A percentile compares a stretch with the other conserved stretches of the same genome.
Evolutionary conservation across 2,888 invertebrate species (phyloP).

Genomic region (Orthonychiurus folsomi): DNA sequence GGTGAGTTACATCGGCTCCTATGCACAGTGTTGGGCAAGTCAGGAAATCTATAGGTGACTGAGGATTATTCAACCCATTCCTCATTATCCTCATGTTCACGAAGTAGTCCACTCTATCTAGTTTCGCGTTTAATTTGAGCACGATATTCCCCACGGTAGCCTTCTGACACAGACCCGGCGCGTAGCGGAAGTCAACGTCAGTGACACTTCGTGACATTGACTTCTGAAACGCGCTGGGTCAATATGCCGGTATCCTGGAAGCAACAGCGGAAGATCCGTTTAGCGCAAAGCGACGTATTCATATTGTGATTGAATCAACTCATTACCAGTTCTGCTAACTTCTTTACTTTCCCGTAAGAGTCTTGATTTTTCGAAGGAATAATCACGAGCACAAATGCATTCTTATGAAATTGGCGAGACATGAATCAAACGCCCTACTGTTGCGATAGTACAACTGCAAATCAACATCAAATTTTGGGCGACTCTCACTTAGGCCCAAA

Average conservation of each 20-base stretch:
- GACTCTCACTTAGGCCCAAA: too few species aligned
- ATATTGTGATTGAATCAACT: too few species aligned
- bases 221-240: conserved; percentile 43
- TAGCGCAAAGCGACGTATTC: too few species aligned
- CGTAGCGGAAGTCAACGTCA: conserved; percentile 38
- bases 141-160: conserved; percentile 34
- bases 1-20: conserved; percentile 49
- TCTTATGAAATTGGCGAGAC: too few species aligned
- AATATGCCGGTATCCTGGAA: conserved; percentile 30
- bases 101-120: conserved; percentile 45
- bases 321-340: neutral
- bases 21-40: conserved; percentile 44
- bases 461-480: too few species aligned
- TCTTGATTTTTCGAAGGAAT: neutral
- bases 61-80: neutral
- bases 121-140: conserved; percentile 45
- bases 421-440: too few species aligned
- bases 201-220: conserved; percentile 40
- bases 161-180: conserved; percentile 43
- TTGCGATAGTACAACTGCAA: too few species aligned
- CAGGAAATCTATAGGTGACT: conserved; percentile 15
- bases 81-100: conserved; percentile 2
- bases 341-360: neutral
- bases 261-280: too few species aligned
- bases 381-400: neutral